phyloP scores from a whole-genome alignment of 2,113 vertebrate genomes.

The Tachycineta bicolor region DNA sequence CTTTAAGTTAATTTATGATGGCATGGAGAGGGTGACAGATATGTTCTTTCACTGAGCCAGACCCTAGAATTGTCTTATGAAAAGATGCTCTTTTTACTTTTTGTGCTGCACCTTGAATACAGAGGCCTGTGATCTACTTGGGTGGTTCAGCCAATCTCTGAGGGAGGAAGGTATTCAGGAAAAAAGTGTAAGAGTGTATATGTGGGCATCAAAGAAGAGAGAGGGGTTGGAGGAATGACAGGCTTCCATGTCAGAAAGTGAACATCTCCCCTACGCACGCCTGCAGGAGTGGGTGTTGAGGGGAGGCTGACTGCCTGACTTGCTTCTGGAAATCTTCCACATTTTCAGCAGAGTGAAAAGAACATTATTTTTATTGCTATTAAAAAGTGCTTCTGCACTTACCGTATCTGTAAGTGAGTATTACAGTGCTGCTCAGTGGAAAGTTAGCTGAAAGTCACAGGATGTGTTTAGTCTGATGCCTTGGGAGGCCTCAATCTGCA shows the following conservation, averaged over 20 bases:
- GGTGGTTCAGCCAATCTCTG: not conserved
- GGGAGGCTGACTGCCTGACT: slow-evolving; percentile 43
- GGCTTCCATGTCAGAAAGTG: slow-evolving; percentile 43
- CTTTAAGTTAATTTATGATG: not conserved
- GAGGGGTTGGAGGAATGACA: slow-evolving; percentile 24
- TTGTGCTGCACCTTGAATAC: not conserved
- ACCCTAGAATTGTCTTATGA: not conserved
- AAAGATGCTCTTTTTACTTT: not conserved
- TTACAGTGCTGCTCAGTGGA: slow-evolving; percentile 30
- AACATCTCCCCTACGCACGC: not conserved
- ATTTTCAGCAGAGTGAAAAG: slow-evolving; percentile 9
- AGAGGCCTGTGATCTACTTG: not conserved
- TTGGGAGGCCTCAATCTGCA: not conserved
- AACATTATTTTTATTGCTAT: slow-evolving; percentile 47
- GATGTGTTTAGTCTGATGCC: not conserved
- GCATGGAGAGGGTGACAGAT: not conserved
- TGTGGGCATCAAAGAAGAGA: slow-evolving; percentile 22
- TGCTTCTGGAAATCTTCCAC: slow-evolving; percentile 41
- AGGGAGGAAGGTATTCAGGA: not conserved
- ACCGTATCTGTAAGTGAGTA: not conserved
- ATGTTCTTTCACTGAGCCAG: not conserved
- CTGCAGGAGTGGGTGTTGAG: not conserved
- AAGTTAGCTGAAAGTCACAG: slow-evolving; percentile 36
- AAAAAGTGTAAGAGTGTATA: not conserved
- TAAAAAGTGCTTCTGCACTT: slow-evolving; percentile 13